phyloP scores from a whole-genome alignment of 1,140 invertebrate species.

The Trypoxylus dichotomus region DNA sequence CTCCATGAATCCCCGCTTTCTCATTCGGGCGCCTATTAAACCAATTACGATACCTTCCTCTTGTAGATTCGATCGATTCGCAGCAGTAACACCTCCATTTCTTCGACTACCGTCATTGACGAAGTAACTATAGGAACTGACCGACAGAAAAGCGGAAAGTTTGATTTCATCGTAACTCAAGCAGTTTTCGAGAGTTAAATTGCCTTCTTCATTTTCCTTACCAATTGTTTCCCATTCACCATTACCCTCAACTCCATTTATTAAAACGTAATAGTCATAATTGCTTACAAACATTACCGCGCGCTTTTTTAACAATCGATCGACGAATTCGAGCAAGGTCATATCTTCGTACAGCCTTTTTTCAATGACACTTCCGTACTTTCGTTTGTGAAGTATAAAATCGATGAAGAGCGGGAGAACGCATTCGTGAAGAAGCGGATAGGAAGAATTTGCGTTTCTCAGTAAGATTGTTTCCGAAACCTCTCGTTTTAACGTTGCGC shows the following conservation, averaged over 20 bases:
- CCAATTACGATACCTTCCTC: slow-evolving; percentile 48
- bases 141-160: slow-evolving; percentile 44
- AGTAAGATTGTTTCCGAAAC: slow-evolving; percentile 47
- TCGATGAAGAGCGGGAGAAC: slow-evolving; percentile 52
- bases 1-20: slow-evolving; percentile 54
- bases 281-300: slow-evolving; percentile 58
- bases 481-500: slow-evolving; percentile 46
- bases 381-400: slow-evolving; percentile 56
- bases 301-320: slow-evolving; percentile 60
- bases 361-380: slow-evolving; percentile 58
- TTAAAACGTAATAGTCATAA: slow-evolving; percentile 57
- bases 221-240: slow-evolving; percentile 56
- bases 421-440: slow-evolving; percentile 57
- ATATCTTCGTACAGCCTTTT: slow-evolving; percentile 60
- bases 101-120: slow-evolving; percentile 43
- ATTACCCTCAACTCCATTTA: slow-evolving; percentile 55
- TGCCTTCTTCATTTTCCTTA: slow-evolving; percentile 52
- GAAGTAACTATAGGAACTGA: slow-evolving; percentile 43
- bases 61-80: slow-evolving; percentile 35
- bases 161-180: slow-evolving; percentile 47
- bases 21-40: slow-evolving; percentile 54
- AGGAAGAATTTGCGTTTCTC: slow-evolving; percentile 56
- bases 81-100: slow-evolving; percentile 37
- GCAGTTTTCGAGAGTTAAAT: slow-evolving; percentile 47
- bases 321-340: slow-evolving; percentile 58